Conservation (phyloP, 2,113 vertebrate species). For the Barnardius zonarius region DNA sequence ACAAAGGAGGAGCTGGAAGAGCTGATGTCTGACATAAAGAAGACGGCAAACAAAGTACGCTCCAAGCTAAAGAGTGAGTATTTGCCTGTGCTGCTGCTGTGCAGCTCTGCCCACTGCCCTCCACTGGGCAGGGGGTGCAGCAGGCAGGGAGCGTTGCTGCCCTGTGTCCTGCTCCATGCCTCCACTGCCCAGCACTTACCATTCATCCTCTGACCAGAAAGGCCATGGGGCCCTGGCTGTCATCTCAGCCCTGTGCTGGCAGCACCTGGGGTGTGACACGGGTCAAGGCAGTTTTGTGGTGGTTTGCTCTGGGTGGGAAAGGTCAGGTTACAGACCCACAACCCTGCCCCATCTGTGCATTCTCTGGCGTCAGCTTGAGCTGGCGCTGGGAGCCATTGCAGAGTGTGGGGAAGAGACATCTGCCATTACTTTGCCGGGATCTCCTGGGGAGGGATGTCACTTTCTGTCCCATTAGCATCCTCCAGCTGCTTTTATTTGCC, state of each 20-base stretch:
- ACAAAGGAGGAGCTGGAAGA: slow-evolving; percentile 94
- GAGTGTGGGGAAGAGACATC: background rate
- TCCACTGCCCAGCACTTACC: background rate
- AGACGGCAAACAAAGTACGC: slow-evolving; percentile 94
- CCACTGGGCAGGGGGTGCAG: background rate
- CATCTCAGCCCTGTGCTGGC: background rate
- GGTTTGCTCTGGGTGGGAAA: background rate
- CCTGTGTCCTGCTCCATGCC: background rate
- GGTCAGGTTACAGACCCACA: background rate
- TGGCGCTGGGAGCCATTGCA: accelerated
- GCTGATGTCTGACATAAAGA: slow-evolving; percentile 96
- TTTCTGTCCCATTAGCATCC: background rate
- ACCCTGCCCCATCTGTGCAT: accelerated
- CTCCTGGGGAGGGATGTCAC: background rate
- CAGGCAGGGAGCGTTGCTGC: background rate
- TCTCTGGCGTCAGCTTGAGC: background rate
- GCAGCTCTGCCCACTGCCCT: background rate
- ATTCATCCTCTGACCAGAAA: background rate
- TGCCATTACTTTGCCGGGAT: background rate
- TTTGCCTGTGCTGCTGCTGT: background rate
- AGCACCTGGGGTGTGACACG: background rate
- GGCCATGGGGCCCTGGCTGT: background rate
- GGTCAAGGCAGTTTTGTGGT: background rate
- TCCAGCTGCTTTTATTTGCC: background rate
- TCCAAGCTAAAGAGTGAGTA: slow-evolving; percentile 97